These are phyloP conservation scores for Phalacrocorax pelagicus DNA, from an alignment of 2,113 vertebrate genomes.

Conservation along the genomic window DNA sequence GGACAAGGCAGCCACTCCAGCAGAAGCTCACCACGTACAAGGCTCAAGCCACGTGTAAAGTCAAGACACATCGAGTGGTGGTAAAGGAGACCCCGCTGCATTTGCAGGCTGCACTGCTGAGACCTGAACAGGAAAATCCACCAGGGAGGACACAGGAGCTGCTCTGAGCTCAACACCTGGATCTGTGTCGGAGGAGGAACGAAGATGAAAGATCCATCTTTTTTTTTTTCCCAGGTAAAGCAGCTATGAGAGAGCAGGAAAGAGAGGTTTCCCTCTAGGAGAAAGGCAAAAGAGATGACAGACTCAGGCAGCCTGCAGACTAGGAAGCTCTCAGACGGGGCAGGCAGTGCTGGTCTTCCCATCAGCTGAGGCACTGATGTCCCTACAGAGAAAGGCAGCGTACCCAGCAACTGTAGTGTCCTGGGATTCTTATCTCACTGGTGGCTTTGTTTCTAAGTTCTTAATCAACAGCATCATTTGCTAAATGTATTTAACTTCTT, in stretches of 20 bases:
- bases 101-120: background rate
- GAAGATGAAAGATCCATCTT: background rate
- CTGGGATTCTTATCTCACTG: background rate
- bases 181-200: background rate
- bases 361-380: background rate
- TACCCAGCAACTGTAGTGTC: background rate
- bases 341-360: too few species aligned
- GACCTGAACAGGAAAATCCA: background rate
- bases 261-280: background rate
- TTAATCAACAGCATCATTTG: background rate
- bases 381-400: accelerated
- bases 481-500: background rate
- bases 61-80: accelerated
- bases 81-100: background rate
- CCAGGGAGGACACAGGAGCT: background rate
- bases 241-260: background rate
- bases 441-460: background rate
- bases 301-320: background rate
- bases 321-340: background rate
- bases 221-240: background rate
- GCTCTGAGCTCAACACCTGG: background rate
- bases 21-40: background rate
- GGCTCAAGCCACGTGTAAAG: accelerated
- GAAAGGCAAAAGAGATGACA: background rate
- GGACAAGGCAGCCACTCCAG: background rate